A percentile compares a stretch with the other conserved stretches of the same genome.
phyloP scores from a whole-genome alignment of 2,888 invertebrate genomes.

The Elgonia sp. region DNA sequence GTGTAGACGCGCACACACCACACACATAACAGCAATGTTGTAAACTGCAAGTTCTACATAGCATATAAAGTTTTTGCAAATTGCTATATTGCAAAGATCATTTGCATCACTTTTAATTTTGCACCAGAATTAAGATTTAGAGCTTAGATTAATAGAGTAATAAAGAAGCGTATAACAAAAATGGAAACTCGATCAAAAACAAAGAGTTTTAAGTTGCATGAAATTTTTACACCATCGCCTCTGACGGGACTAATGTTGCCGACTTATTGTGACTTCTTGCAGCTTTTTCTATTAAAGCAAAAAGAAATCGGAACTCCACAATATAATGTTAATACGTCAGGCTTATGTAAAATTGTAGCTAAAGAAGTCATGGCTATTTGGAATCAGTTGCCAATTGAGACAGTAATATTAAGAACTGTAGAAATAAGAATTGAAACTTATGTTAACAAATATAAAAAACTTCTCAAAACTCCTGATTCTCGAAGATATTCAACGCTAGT shows the following conservation, averaged over 20 bases:
- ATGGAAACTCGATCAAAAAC: not conserved
- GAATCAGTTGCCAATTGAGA: constrained; percentile 19
- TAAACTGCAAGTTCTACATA: too few species aligned
- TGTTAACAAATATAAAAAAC: constrained; percentile 8
- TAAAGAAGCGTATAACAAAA: too few species aligned
- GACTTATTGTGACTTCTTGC: constrained; percentile 1
- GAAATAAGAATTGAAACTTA: constrained; percentile 3
- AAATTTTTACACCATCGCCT: not conserved
- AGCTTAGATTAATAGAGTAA: too few species aligned
- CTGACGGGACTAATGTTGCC: not conserved
- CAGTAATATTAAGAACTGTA: not conserved
- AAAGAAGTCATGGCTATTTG: constrained; percentile 21
- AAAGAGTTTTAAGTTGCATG: not conserved
- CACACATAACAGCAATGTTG: too few species aligned
- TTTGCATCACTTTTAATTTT: too few species aligned
- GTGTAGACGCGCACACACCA: too few species aligned
- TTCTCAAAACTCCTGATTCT: not conserved
- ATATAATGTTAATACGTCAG: not conserved
- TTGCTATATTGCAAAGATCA: too few species aligned
- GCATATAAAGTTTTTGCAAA: too few species aligned
- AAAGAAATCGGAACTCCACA: not conserved
- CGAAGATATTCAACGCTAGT: constrained; percentile 6
- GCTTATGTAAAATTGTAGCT: constrained; percentile 4
- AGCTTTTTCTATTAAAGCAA: constrained; percentile 16
- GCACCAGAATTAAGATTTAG: too few species aligned